Conservation (phyloP, 2,888 invertebrate species). For the Hecatera dysodea region DNA sequence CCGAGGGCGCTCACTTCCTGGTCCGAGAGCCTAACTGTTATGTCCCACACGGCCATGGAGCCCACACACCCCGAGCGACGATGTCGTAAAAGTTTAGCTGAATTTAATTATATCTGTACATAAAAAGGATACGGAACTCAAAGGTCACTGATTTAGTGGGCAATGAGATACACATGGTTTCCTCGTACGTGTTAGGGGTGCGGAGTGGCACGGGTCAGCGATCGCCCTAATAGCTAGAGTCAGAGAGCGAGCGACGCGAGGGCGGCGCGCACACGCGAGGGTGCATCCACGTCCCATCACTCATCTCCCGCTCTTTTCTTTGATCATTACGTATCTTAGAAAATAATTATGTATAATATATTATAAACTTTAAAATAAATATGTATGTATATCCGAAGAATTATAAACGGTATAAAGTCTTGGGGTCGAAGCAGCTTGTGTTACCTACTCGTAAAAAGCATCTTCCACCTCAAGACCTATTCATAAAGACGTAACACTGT, state of each 20-base stretch:
- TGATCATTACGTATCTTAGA: slow-evolving; percentile 22
- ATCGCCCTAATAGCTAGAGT: slow-evolving; percentile 80
- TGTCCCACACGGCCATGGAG: slow-evolving; percentile 71
- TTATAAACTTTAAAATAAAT: not conserved
- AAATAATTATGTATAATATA: not conserved
- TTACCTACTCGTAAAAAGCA: not conserved
- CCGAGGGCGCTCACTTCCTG: slow-evolving; percentile 82
- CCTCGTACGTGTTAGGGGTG: slow-evolving; percentile 75
- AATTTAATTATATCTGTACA: slow-evolving; percentile 74
- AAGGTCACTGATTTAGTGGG: slow-evolving; percentile 81
- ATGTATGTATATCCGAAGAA: not conserved
- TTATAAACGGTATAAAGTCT: not conserved
- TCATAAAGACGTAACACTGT: slow-evolving; percentile 5
- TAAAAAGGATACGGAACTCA: slow-evolving; percentile 73
- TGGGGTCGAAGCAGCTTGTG: not conserved
- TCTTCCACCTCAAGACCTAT: slow-evolving; percentile 3
- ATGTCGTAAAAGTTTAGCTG: slow-evolving; percentile 69
- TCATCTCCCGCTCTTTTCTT: slow-evolving; percentile 30
- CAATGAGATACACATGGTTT: slow-evolving; percentile 73
- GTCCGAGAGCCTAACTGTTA: slow-evolving; percentile 74
- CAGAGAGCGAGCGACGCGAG: slow-evolving; percentile 69
- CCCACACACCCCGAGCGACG: slow-evolving; percentile 57
- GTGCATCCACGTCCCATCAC: slow-evolving; percentile 45
- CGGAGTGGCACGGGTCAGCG: slow-evolving; percentile 81
- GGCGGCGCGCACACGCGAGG: slow-evolving; percentile 52